Base-by-base conservation (phyloP, 2,888 invertebrate genomes). In the Strigamia transsilvanica region DNA sequence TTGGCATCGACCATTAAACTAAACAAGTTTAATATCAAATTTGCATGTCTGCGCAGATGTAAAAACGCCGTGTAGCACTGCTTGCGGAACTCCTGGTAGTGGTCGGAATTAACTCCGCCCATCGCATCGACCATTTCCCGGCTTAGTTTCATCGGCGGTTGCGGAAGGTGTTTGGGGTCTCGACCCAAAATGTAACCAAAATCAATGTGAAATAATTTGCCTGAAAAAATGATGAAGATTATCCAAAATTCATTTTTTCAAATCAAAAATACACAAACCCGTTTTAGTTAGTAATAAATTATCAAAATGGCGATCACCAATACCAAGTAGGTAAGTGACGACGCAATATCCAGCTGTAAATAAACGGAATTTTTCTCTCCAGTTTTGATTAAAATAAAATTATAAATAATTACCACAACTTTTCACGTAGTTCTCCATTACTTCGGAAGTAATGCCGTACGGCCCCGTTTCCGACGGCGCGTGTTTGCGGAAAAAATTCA, bases 61-160 rank as follows among this genome's bases (percentile, higher is more conserved):
- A 98, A 89, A 89, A 97, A 99, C 0, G 99, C 96, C 0, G 98
- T 98, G 86, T 97, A 98, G 88, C 97, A 98, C 87, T 94, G 93
- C 86, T 96, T 97, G 83, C 94, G 90, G 89, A 99, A 99, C 88
- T 96, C 94, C 85, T 96, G 94, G 89, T 97, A 99, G 87, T 95
- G 94, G 83, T 98, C 98, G 0, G 96, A 93, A 87, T 93, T 92
- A 0, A 94, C 91, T 0, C 97, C 96, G 1, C 97, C 97, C 96
- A 97, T 96, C 0, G 96, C 98, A 87, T 99, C 98, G 23, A 99
- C 97, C 99, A 99, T 99, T 90, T 99, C 99, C 88, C 94, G 95
- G 88, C 97, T 98, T 66, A 99, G 91, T 89, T 98, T 99, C 98
- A 99, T 99, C 7, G 99, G 98, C 13, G 99, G 98, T 61, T 61